phyloP scores from a whole-genome alignment of 2,888 invertebrate species.

The Hirtodrosophila confusa region DNA sequence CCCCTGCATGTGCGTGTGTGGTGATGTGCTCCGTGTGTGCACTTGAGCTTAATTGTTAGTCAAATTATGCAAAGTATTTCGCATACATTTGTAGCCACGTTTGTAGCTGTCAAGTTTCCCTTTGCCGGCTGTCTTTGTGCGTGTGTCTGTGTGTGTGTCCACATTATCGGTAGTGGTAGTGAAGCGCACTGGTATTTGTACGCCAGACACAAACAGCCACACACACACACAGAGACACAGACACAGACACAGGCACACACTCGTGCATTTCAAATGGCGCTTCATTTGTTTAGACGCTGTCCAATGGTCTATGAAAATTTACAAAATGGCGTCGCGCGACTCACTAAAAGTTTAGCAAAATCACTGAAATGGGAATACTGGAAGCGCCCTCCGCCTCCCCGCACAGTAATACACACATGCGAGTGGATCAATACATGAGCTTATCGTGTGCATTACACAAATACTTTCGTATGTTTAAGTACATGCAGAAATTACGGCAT shows the following conservation, averaged over 20 bases:
- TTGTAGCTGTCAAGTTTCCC: constrained; percentile 38
- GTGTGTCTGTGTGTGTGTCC: constrained; percentile 19
- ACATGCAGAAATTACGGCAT: constrained; percentile 69
- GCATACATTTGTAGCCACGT: constrained; percentile 43
- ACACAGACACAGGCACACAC: constrained; percentile 12
- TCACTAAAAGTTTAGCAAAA: constrained; percentile 55
- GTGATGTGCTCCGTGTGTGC: constrained; percentile 31
- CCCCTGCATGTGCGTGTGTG: background rate
- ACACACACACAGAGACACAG: constrained; percentile 16
- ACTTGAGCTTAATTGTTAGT: constrained; percentile 68
- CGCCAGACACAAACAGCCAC: constrained; percentile 8
- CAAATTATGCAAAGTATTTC: constrained; percentile 70
- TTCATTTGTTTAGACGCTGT: constrained; percentile 74
- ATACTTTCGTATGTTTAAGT: constrained; percentile 67
- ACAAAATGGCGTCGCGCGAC: constrained; percentile 65
- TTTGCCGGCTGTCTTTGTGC: constrained; percentile 13
- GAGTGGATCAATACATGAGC: constrained; percentile 74
- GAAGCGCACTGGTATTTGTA: constrained; percentile 51
- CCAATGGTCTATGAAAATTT: constrained; percentile 75
- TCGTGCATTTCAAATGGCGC: constrained; percentile 16
- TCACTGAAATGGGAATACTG: constrained; percentile 25
- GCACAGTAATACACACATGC: constrained; percentile 22
- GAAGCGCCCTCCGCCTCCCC: constrained; percentile 12
- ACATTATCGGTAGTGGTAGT: constrained; percentile 41
- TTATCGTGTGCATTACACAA: constrained; percentile 76